Evolutionary conservation across 2,113 vertebrate species (phyloP).

Genomic region (Calypte anna): DNA sequence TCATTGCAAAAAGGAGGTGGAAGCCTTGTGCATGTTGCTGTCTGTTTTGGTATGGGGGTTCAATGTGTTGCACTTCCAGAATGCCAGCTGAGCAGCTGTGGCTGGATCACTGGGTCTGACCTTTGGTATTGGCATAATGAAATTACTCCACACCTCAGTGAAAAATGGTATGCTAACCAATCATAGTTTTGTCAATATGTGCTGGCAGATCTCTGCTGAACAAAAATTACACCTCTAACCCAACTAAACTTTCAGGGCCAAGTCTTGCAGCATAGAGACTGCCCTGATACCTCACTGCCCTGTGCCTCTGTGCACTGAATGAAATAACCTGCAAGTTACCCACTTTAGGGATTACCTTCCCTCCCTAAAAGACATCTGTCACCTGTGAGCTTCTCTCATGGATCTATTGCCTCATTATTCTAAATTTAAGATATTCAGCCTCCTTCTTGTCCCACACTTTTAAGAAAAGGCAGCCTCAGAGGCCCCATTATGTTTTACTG

Average conservation of each 20-base stretch:
- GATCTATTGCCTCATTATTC: background rate
- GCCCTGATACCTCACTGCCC: background rate
- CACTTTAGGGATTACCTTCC: background rate
- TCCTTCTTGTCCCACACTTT: background rate
- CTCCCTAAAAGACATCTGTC: background rate
- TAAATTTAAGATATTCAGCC: background rate
- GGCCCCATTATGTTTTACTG: background rate
- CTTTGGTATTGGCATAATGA: fast-evolving
- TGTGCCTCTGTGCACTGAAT: background rate
- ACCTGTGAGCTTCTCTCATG: background rate
- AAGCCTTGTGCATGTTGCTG: background rate
- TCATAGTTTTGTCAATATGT: background rate
- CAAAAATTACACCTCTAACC: slow-evolving; percentile 30
- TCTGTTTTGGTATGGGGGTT: background rate
- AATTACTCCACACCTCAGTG: background rate
- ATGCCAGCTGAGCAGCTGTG: background rate
- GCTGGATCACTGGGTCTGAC: background rate
- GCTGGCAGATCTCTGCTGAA: background rate
- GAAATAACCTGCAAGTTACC: background rate
- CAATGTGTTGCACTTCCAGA: background rate
- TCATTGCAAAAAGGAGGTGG: background rate
- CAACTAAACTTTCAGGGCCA: slow-evolving; percentile 36
- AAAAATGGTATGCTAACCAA: background rate
- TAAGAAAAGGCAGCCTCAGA: background rate
- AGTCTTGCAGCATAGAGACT: background rate